Percentiles rank a stretch among this genome's conserved stretches.
These are phyloP conservation scores for Heliconius himera DNA, from an alignment of 1,140 invertebrate genomes.

Conservation along the genomic window DNA sequence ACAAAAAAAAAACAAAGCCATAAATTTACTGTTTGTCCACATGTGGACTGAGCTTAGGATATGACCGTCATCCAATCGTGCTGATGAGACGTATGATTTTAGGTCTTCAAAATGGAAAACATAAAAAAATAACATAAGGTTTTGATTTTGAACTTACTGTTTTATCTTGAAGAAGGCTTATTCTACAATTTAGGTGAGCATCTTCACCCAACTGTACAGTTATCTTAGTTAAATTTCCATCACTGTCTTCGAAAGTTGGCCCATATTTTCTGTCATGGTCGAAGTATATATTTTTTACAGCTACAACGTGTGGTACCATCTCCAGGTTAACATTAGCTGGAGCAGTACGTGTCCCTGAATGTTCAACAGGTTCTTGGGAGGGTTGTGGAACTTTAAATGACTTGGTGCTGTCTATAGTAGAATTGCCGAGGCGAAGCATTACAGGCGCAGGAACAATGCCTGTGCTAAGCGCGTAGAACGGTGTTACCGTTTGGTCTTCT, in stretches of 20 bases:
- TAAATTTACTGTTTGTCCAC: too few relatives aligned
- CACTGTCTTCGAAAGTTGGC: conserved; percentile 85
- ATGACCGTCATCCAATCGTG: too few relatives aligned
- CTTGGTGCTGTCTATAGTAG: conserved; percentile 77
- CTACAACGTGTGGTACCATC: conserved; percentile 70
- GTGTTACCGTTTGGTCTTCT: conserved; percentile 64
- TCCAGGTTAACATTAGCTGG: conserved; percentile 42
- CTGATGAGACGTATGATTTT: too few relatives aligned
- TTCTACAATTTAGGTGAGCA: conserved; percentile 90
- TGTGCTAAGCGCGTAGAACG: conserved; percentile 69
- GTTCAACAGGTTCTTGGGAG: conserved; percentile 42
- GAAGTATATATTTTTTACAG: conserved; percentile 78
- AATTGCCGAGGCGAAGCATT: conserved; percentile 74
- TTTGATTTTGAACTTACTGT: conserved; percentile 84
- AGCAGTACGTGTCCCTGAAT: conserved; percentile 34
- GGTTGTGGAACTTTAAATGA: conserved; percentile 77
- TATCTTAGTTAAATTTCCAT: conserved; percentile 86
- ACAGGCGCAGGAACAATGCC: conserved; percentile 66
- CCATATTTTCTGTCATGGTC: conserved; percentile 85
- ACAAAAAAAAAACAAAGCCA: too few relatives aligned
- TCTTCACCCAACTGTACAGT: conserved; percentile 91
- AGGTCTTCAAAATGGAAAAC: not conserved
- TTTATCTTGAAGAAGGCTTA: conserved; percentile 92
- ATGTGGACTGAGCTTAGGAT: too few relatives aligned
- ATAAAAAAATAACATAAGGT: not conserved